Conservation (phyloP, 2,113 vertebrate genomes). For the Myotis davidii region DNA sequence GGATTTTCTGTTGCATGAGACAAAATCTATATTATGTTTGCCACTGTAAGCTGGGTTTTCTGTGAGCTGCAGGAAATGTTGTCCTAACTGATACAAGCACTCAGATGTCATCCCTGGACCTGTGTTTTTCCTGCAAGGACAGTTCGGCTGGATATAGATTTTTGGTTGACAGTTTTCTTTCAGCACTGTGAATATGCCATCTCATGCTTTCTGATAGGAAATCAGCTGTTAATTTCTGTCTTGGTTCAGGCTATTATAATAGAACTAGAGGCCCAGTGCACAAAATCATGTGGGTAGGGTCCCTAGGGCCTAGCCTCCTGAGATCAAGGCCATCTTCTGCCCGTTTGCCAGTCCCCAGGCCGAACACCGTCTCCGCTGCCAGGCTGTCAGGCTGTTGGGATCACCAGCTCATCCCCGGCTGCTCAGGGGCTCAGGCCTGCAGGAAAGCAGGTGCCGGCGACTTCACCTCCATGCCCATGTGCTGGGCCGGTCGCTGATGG, state of each 20-base stretch:
- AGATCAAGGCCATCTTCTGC: no score
- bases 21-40: not conserved
- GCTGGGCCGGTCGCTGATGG: no score
- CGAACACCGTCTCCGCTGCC: no score
- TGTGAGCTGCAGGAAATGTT: not conserved
- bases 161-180: not conserved
- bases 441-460: no score
- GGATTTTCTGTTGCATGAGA: slow-evolving; percentile 10
- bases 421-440: no score
- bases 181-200: not conserved
- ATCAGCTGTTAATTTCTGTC: not conserved
- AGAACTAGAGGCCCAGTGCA: not conserved
- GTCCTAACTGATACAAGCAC: not conserved
- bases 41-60: not conserved
- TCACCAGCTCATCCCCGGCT: no score
- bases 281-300: no score
- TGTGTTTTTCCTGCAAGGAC: not conserved
- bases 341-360: no score
- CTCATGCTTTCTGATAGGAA: not conserved
- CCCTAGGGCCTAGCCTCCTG: no score
- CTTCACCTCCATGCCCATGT: no score
- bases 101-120: not conserved
- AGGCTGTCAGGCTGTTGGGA: no score
- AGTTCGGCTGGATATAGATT: not conserved
- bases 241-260: not conserved